A percentile compares a stretch with the other conserved stretches of the same genome.
phyloP scores from a whole-genome alignment of 30 jellyfish, hydroid and myxozoan species.

The Haliclystus octoradiatus region DNA sequence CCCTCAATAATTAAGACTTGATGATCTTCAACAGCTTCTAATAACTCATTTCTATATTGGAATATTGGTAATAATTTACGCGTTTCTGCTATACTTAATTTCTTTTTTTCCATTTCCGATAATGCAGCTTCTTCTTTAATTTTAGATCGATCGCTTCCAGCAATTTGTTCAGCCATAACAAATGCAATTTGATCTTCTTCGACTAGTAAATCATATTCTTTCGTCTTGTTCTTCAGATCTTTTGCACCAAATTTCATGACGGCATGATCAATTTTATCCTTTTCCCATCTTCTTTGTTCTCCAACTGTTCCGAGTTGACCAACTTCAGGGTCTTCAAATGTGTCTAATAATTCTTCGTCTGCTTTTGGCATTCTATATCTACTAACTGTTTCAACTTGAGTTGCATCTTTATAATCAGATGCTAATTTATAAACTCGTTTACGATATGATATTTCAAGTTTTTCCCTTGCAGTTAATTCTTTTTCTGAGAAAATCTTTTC shows the following conservation, averaged over 20 bases:
- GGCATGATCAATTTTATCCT: constrained; percentile 90
- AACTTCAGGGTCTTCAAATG: constrained; percentile 70
- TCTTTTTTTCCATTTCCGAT: constrained; percentile 51
- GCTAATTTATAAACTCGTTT: constrained; percentile 87
- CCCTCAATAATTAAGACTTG: constrained; percentile 97
- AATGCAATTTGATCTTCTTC: constrained; percentile 94
- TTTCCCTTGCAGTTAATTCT: constrained; percentile 88
- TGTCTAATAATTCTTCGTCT: constrained; percentile 70
- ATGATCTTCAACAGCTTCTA: constrained; percentile 86
- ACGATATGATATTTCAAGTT: constrained; percentile 67
- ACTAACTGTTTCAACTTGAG: constrained; percentile 60
- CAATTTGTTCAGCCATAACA: constrained; percentile 97
- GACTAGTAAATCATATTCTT: constrained; percentile 77
- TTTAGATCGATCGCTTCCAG: constrained; percentile 62
- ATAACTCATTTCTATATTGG: constrained; percentile 59
- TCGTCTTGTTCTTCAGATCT: constrained; percentile 59
- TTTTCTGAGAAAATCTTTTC: constrained; percentile 68
- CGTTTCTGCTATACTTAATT: constrained; percentile 61
- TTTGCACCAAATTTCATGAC: constrained; percentile 94
- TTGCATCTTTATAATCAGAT: constrained; percentile 62
- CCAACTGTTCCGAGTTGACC: constrained; percentile 61
- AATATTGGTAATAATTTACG: constrained; percentile 87
- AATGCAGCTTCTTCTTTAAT: neutral
- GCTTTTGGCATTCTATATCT: constrained; percentile 97
- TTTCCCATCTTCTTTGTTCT: constrained; percentile 98